phyloP scores from a whole-genome alignment of 2,888 invertebrate species.

The Xestia ashworthii region DNA sequence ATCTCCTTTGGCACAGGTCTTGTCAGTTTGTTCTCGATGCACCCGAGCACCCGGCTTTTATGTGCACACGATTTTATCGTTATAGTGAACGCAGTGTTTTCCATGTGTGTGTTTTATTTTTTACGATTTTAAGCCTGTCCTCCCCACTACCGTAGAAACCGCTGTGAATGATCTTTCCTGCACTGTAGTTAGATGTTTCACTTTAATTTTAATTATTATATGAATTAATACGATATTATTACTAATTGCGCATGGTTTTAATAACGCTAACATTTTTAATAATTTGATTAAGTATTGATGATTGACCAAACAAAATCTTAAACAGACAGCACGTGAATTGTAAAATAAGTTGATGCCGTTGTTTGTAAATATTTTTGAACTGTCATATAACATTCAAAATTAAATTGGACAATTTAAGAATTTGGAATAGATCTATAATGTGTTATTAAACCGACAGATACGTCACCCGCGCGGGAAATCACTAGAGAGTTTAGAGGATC shows the following conservation, averaged over 20 bases:
- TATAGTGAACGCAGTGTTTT: slow-evolving; percentile 76
- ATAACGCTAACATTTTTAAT: slow-evolving; percentile 56
- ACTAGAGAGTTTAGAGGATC: slow-evolving; percentile 95
- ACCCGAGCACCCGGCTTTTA: slow-evolving; percentile 86
- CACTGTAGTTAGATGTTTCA: slow-evolving; percentile 77
- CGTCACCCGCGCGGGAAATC: slow-evolving; percentile 96
- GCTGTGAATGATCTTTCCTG: slow-evolving; percentile 72
- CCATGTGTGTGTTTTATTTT: slow-evolving; percentile 73
- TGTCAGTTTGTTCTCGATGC: slow-evolving; percentile 82
- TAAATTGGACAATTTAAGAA: slow-evolving; percentile 20
- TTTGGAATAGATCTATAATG: slow-evolving; percentile 41
- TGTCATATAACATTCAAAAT: slow-evolving; percentile 58
- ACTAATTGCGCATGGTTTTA: slow-evolving; percentile 70
- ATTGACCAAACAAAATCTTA: slow-evolving; percentile 65
- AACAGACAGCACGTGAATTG: slow-evolving; percentile 64
- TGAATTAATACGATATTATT: slow-evolving; percentile 50
- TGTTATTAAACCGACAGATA: slow-evolving; percentile 89
- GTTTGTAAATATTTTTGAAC: slow-evolving; percentile 63
- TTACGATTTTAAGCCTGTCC: slow-evolving; percentile 53
- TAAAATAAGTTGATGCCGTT: slow-evolving; percentile 53
- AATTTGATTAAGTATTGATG: slow-evolving; percentile 47
- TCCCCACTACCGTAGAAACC: slow-evolving; percentile 51
- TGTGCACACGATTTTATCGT: slow-evolving; percentile 81
- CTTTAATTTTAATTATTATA: slow-evolving; percentile 54
- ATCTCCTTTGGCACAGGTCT: slow-evolving; percentile 84